Conservation (phyloP, 2,797 vertebrate genomes). For the Danio albolineatus region DNA sequence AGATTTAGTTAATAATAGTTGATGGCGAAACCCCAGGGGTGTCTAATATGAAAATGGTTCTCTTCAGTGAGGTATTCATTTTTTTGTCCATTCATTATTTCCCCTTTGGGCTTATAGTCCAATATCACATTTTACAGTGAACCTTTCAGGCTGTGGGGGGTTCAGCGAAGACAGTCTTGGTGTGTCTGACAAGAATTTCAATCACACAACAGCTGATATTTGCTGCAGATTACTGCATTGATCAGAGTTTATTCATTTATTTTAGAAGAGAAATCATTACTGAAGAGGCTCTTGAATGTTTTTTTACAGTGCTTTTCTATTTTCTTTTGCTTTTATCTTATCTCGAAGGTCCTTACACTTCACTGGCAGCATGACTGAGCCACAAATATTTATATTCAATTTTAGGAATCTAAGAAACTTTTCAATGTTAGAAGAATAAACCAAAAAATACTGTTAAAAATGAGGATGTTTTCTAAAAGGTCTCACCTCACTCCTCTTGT, state of each 20-base stretch:
- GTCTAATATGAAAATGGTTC: conserved; percentile 35
- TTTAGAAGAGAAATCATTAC: conserved; percentile 6
- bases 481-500: background rate
- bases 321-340: background rate
- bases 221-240: conserved; percentile 41
- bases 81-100: conserved; percentile 43
- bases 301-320: conserved; percentile 7
- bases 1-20: conserved; percentile 46
- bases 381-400: background rate
- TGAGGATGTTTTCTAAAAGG: background rate
- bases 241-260: conserved; percentile 15
- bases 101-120: conserved; percentile 41
- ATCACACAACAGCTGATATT: conserved; percentile 29
- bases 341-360: background rate
- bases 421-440: background rate
- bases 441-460: background rate
- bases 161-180: conserved; percentile 23
- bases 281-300: conserved; percentile 20
- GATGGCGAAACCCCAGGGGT: conserved; percentile 39
- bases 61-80: conserved; percentile 31
- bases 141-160: conserved; percentile 34
- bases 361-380: background rate
- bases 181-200: conserved; percentile 48
- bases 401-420: background rate
- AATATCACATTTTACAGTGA: conserved; percentile 45